Percentiles rank a stretch among this genome's conserved stretches.
These are phyloP conservation scores for Aphodius granarius DNA, from an alignment of 2,888 invertebrate species.

Conservation along the genomic window DNA sequence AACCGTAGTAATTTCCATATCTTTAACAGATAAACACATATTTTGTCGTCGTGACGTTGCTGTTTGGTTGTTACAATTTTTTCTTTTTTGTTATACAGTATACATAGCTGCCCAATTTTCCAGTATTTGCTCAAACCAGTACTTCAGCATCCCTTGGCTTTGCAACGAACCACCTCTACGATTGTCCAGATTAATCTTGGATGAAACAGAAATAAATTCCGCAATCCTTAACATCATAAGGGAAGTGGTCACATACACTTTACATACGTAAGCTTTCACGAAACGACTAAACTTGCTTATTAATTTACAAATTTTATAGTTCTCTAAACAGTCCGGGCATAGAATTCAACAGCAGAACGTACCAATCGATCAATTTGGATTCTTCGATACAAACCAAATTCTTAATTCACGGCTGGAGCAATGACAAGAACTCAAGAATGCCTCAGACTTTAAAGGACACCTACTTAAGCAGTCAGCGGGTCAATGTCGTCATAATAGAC, in stretches of 20 bases:
- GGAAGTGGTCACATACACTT: neutral
- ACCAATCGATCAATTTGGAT: slow-evolving; percentile 15
- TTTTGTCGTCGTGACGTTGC: too few species aligned
- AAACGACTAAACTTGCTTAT: neutral
- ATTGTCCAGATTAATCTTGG: slow-evolving; percentile 9
- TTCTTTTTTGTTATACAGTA: neutral
- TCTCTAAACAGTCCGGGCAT: neutral
- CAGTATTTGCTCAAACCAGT: neutral
- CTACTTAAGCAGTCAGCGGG: slow-evolving; percentile 52
- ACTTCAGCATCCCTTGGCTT: slow-evolving; percentile 4
- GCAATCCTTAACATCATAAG: neutral
- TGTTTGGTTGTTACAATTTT: neutral
- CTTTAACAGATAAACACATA: too few species aligned
- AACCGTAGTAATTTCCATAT: neutral
- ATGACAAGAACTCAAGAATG: slow-evolving; percentile 52
- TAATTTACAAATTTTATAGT: neutral
- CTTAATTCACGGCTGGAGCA: slow-evolving; percentile 60
- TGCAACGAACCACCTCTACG: neutral
- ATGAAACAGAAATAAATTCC: slow-evolving; percentile 5
- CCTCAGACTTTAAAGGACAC: slow-evolving; percentile 54
- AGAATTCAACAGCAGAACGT: neutral
- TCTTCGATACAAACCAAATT: slow-evolving; percentile 49
- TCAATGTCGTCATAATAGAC: slow-evolving; percentile 58
- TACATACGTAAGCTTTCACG: neutral
- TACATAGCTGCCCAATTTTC: neutral